A percentile compares a stretch with the other conserved stretches of the same genome.
Evolutionary conservation across 2,888 invertebrate species (phyloP).

Genomic region (Maniola hyperantus): DNA sequence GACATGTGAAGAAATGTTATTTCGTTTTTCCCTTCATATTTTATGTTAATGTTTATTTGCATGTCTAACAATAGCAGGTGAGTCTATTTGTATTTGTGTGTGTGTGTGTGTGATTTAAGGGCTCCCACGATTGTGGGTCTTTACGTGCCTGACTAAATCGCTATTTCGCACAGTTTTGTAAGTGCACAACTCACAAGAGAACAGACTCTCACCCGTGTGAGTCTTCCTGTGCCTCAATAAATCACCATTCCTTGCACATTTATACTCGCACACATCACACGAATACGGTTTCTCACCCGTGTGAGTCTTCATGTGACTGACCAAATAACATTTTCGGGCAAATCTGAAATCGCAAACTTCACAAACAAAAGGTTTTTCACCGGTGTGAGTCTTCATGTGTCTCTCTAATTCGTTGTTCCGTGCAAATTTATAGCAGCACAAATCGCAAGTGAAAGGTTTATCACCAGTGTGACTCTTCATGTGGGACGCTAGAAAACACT

Average conservation of each 20-base stretch:
- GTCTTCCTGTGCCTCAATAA: neutral
- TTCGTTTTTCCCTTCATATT: no score
- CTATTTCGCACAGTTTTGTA: slow-evolving; percentile 2
- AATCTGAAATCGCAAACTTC: neutral
- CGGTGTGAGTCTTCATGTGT: slow-evolving; percentile 4
- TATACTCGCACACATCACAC: neutral
- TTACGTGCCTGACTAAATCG: neutral
- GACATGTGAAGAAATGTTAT: no score
- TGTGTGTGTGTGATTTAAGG: neutral
- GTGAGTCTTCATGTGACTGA: neutral
- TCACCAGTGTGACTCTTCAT: neutral
- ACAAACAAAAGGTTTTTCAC: slow-evolving; percentile 3
- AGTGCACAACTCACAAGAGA: neutral
- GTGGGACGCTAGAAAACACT: neutral
- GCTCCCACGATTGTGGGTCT: neutral
- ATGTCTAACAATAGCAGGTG: no score
- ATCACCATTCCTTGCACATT: neutral
- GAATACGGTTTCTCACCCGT: neutral
- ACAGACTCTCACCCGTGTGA: neutral
- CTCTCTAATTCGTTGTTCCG: neutral
- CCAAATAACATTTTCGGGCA: neutral
- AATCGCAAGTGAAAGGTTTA: neutral
- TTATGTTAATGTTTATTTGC: no score
- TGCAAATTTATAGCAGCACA: neutral
- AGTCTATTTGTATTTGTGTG: neutral